phyloP scores from a whole-genome alignment of 2,113 vertebrate species.

The Misgurnus anguillicaudatus region DNA sequence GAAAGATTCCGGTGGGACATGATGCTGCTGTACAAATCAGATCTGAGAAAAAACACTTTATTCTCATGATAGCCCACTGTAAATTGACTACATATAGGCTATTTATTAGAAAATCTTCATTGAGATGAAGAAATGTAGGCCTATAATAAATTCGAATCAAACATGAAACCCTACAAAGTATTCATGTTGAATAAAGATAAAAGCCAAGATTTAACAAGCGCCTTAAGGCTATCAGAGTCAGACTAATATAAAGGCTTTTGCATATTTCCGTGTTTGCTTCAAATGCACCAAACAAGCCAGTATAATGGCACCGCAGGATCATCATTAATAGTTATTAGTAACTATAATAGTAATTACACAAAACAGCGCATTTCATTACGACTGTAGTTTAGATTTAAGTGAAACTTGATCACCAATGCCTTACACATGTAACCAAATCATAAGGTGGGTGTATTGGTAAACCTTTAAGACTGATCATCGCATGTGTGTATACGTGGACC shows the following conservation, averaged over 20 bases:
- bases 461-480: too few relatives aligned
- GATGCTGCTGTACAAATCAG: neutral
- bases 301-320: neutral
- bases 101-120: neutral
- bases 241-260: too few relatives aligned
- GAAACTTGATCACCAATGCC: neutral
- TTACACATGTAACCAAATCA: neutral
- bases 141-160: neutral
- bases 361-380: neutral
- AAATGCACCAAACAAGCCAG: neutral
- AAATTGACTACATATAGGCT: neutral
- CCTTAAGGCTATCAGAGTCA: too few relatives aligned
- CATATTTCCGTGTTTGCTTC: too few relatives aligned
- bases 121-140: neutral
- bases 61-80: neutral
- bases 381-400: neutral
- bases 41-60: neutral
- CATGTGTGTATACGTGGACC: too few relatives aligned
- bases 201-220: too few relatives aligned
- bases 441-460: too few relatives aligned
- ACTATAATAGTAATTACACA: too few relatives aligned
- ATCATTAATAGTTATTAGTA: neutral
- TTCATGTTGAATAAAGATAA: neutral
- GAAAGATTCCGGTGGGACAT: constrained; percentile 9
- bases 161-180: too few relatives aligned